Evolutionary conservation across 2,113 vertebrate genomes (phyloP).

Genomic region (Piaya cayana): DNA sequence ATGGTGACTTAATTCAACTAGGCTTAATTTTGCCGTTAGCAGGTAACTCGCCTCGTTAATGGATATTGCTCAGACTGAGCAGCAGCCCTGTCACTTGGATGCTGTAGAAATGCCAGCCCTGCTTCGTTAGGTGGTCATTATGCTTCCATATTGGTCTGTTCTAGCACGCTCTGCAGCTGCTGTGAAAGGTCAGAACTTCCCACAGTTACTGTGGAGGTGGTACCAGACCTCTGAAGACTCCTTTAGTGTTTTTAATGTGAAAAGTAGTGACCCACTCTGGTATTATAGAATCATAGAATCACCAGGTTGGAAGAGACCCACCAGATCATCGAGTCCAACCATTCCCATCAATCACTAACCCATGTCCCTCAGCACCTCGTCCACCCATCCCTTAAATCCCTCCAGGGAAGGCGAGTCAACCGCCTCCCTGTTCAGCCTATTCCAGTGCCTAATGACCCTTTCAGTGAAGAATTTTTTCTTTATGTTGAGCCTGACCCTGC

Average conservation of each 20-base stretch:
- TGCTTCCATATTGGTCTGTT: rapidly evolving
- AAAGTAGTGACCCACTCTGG: background rate
- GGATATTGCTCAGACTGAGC: background rate
- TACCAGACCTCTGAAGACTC: background rate
- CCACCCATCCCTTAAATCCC: too few relatives aligned
- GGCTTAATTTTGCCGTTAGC: background rate
- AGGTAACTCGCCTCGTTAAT: background rate
- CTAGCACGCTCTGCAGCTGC: background rate
- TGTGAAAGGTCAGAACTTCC: background rate
- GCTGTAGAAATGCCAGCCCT: background rate
- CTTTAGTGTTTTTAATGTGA: background rate
- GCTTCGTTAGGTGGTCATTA: background rate
- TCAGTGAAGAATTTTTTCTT: too few relatives aligned
- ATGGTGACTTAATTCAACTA: background rate
- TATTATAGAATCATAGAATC: too few relatives aligned
- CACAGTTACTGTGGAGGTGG: background rate
- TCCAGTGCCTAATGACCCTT: too few relatives aligned
- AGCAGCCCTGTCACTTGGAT: background rate
- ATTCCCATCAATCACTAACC: too few relatives aligned
- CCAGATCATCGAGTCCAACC: too few relatives aligned
- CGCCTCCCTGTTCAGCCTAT: too few relatives aligned
- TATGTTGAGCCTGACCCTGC: too few relatives aligned
- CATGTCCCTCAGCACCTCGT: too few relatives aligned
- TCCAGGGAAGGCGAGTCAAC: too few relatives aligned
- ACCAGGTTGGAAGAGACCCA: too few relatives aligned